These are phyloP conservation scores for Acrocephalus arundinaceus DNA, from an alignment of 2,113 vertebrate genomes.

Conservation along the genomic window DNA sequence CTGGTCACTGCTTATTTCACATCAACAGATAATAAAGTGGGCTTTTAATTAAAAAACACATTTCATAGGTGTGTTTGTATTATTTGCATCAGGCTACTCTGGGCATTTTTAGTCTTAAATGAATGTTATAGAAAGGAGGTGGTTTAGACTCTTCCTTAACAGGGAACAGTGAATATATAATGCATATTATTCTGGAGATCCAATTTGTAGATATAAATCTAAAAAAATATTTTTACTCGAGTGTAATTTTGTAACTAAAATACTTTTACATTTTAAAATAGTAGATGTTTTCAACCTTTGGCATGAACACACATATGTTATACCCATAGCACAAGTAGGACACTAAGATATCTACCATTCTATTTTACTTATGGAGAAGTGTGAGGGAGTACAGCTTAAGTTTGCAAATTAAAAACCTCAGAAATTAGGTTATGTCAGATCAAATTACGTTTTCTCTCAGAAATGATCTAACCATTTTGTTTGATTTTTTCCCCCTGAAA, in stretches of 20 bases:
- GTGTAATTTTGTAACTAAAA: background rate
- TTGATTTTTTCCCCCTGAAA: background rate
- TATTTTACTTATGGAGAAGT: background rate
- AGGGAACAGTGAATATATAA: background rate
- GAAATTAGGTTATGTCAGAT: background rate
- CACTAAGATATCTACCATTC: background rate
- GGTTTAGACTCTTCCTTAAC: background rate
- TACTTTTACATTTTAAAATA: background rate
- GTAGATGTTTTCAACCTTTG: background rate
- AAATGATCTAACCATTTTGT: background rate
- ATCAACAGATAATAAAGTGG: background rate
- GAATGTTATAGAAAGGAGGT: background rate
- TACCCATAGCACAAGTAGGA: background rate
- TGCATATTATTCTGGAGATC: background rate
- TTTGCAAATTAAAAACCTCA: background rate
- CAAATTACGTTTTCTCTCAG: slow-evolving; percentile 13
- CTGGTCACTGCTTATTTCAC: background rate
- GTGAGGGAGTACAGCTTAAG: background rate
- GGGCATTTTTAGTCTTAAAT: background rate
- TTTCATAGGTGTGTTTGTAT: background rate
- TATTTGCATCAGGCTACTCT: background rate
- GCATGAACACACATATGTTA: background rate
- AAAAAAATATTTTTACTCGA: background rate
- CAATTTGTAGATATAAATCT: background rate
- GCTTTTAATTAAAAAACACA: slow-evolving; percentile 5